Base-by-base conservation (phyloP, 2,888 invertebrate species). In the Tridacna gigas region DNA sequence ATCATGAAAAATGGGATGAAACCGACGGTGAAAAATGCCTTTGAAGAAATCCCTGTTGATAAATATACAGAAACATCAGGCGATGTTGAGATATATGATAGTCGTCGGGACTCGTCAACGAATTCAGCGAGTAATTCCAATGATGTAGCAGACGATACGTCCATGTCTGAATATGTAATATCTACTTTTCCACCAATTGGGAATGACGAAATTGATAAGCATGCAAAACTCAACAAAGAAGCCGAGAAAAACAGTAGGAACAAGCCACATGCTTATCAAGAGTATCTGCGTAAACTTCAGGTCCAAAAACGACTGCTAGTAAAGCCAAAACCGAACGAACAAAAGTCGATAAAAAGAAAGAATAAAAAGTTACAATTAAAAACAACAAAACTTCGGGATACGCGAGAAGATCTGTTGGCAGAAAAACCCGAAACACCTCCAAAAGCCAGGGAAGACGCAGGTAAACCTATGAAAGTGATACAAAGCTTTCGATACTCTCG, bases 401-500 rank as follows among this genome's bases (percentile, higher is more conserved):
- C 77, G 20, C 79, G 73, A 22, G 79, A 82, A 26, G 85, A 85
- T 12, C n/a, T 77, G 0, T 79, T 79, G 18, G 45, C 45, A 2
- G 78, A 78, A 45, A 76, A 82, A 51, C 67, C 76, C 15, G 77
- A 80, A 26, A 65, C 80, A 11, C 79, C 82, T 12, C 67, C 81
- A 20, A 84, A 80, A 48, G 74, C 74, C 28, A 76, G 60, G 47
- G 79, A 78, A 45, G 69, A 65, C 0, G 69, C 37, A 11, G 15
- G 69, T 7, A 82, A 80, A 78, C 61, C 80, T 3, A 51, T 69
- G 13, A 84, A 82, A 71, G 45, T 84, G 26, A 82, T 86, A 47
- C 73, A 82, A 48, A 82, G 84, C 26, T 86, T 86, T 66, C 65
- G 82, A 25, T 86, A 86, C 76, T 86, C 86, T 2, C 79, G 80